phyloP scores from a whole-genome alignment of 2,113 vertebrate genomes.

The Cinclus mexicanus region DNA sequence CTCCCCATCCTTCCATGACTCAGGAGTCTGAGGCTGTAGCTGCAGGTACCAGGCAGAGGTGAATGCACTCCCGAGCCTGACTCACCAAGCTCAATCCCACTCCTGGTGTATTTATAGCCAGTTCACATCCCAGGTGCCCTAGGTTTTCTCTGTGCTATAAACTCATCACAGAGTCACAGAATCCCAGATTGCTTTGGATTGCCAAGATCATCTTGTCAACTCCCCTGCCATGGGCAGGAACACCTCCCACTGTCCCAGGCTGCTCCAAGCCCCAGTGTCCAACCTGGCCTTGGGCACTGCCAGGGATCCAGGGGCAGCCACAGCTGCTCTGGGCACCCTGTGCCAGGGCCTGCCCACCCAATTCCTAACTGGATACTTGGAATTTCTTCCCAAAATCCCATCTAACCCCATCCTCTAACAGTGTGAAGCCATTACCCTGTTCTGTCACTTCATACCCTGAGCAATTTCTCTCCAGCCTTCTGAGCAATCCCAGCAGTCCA shows the following conservation, averaged over 20 bases:
- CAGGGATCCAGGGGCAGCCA: background rate
- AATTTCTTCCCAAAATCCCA: background rate
- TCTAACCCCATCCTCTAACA: too few relatives aligned
- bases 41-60: background rate
- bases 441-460: background rate
- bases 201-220: background rate
- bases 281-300: background rate
- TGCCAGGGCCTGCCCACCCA: background rate
- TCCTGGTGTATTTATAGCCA: background rate
- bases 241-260: accelerated
- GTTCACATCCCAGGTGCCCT: background rate
- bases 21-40: background rate
- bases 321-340: background rate
- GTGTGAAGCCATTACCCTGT: background rate
- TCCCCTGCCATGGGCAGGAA: background rate
- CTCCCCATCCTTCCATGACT: background rate
- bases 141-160: background rate
- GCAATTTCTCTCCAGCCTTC: background rate
- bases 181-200: background rate
- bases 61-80: background rate
- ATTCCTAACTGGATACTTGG: background rate
- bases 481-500: background rate
- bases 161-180: background rate
- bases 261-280: background rate
- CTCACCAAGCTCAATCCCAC: background rate